Base-by-base conservation (phyloP, 2,797 vertebrate genomes). In the Presbytis comata region DNA sequence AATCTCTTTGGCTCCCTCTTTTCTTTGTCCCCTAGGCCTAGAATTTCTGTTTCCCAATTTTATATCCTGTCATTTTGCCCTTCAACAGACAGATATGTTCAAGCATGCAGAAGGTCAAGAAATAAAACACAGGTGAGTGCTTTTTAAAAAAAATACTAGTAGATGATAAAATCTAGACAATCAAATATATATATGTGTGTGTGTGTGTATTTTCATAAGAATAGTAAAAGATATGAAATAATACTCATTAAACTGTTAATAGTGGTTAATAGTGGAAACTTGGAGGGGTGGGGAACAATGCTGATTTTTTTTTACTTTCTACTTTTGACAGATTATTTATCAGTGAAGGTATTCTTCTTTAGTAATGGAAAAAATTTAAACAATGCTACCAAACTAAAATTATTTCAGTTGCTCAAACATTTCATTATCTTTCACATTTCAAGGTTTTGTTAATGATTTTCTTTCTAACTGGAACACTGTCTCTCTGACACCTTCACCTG, bases 271-370 rank as follows among this genome's bases (percentile, higher is more conserved):
- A 59, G 30, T 86, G 57, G 83, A 19, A 33, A 76, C 39, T 48
- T 90, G n/a, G 24, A n/a, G 21, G 11, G 21, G 26, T 91, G 19
- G 26, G 21, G 28, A 24, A 76, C 13, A 78, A 36, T 21, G 57
- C 87, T 78, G 33, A 48, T 87, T 72, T 85, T 74, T 74, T 75
- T 89, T 84, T 79, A 76, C 30, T 82, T 91, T 14, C 14, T 80
- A 46, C 17, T 92, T 84, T 92, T 89, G 50, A 93, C 83, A 78
- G 30, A 88, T 64, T 93, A 74, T 88, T 92, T 94, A 67, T 44
- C 19, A 46, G 55, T 92, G 39, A 80, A 17, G 0, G n/a, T 46
- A 8, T 74, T 59, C 28, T 84, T 93, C 36, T 83, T 90, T 87
- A 79, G 13, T 84, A n/a, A 30, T 26, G 10, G 17, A 86, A 91